phyloP scores from a whole-genome alignment of 1,140 invertebrate genomes.

The Lepidurus packardi region DNA sequence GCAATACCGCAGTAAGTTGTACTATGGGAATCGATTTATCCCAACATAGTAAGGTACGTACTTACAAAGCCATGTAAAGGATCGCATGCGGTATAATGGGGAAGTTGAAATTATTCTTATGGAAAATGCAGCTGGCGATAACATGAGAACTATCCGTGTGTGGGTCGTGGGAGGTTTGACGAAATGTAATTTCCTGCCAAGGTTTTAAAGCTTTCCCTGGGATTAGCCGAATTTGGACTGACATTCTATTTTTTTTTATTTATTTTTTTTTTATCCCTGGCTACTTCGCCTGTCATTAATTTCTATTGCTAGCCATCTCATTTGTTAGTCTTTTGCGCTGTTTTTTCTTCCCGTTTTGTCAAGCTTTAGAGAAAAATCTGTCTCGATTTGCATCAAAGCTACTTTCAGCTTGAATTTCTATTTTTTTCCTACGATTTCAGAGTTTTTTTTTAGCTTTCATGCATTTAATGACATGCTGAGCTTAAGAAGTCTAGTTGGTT shows the following conservation, averaged over 20 bases:
- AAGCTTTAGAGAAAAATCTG: neutral
- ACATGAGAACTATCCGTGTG: neutral
- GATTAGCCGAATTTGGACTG: neutral
- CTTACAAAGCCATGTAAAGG: too few species aligned
- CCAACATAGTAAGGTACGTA: too few species aligned
- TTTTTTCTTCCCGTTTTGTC: neutral
- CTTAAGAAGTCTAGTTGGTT: too few species aligned
- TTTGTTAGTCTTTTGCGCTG: neutral
- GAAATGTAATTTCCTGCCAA: neutral
- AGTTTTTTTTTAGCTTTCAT: too few species aligned
- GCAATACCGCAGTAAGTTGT: too few species aligned
- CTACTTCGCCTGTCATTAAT: neutral
- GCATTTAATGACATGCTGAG: too few species aligned
- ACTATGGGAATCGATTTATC: too few species aligned
- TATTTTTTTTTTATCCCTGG: neutral
- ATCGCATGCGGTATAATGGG: too few species aligned
- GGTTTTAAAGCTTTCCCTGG: neutral
- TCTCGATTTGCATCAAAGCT: neutral
- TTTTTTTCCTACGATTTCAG: neutral
- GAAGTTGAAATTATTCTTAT: too few species aligned
- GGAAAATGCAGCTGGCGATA: too few species aligned
- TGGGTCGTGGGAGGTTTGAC: neutral
- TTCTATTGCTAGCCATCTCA: neutral
- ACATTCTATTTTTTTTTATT: neutral
- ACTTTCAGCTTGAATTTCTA: neutral